A percentile compares a stretch with the other conserved stretches of the same genome.
phyloP scores from a whole-genome alignment of 2,797 vertebrate species.

The Carapus acus region DNA sequence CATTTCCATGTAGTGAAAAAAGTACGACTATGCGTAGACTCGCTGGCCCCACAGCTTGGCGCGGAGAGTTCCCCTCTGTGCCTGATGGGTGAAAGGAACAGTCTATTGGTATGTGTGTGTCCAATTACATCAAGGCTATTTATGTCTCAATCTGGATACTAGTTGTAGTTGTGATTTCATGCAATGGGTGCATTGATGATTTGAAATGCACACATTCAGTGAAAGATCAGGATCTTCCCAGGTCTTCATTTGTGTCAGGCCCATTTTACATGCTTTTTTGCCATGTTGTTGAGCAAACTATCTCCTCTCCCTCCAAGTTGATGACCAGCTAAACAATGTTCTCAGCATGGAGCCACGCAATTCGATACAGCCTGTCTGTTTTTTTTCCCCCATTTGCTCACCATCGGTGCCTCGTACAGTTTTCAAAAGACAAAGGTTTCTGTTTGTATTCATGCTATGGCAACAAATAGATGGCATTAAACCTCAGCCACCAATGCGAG shows the following conservation, averaged over 20 bases:
- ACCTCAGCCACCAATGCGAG: constrained; percentile 11
- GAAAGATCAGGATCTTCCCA: background rate
- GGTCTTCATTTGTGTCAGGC: background rate
- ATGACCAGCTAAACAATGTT: constrained; percentile 45
- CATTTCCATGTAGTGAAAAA: constrained; percentile 54
- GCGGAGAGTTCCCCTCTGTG: constrained; percentile 54
- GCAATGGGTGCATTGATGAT: constrained; percentile 19
- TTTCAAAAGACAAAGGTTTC: constrained; percentile 54
- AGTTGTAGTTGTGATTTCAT: constrained; percentile 38
- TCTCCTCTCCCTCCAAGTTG: constrained; percentile 14
- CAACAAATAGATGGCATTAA: constrained; percentile 40
- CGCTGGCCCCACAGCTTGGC: constrained; percentile 64
- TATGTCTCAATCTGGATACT: constrained; percentile 55
- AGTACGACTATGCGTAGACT: constrained; percentile 55
- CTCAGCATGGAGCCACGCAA: constrained; percentile 35
- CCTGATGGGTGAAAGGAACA: constrained; percentile 59
- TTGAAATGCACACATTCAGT: constrained; percentile 4
- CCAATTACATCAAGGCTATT: constrained; percentile 67
- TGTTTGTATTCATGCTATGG: constrained; percentile 58
- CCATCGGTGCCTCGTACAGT: constrained; percentile 40
- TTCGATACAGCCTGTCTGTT: constrained; percentile 49
- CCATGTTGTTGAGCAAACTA: constrained; percentile 12
- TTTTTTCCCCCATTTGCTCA: constrained; percentile 36
- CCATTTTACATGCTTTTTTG: constrained; percentile 2
- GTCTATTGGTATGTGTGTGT: constrained; percentile 60